Conservation (phyloP, 2,797 vertebrate genomes). For the Pagetopsis macropterus region DNA sequence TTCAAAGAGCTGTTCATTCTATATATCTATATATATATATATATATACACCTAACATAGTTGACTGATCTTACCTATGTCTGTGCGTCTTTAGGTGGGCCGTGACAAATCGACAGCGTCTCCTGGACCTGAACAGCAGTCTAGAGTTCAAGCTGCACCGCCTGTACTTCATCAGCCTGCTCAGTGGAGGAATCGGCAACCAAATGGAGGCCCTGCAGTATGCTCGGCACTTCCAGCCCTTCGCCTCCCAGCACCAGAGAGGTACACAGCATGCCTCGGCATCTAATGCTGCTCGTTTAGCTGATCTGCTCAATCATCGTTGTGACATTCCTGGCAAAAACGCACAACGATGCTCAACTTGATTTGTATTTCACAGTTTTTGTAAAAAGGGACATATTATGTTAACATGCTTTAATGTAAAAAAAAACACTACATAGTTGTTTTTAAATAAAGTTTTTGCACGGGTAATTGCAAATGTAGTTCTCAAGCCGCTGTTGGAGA, state of each 20-base stretch:
- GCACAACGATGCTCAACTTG: neutral
- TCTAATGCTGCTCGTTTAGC: too few species aligned
- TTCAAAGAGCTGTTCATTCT: too few species aligned
- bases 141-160: slow-evolving; percentile 92
- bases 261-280: slow-evolving; percentile 58
- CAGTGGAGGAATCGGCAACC: slow-evolving; percentile 87
- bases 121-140: slow-evolving; percentile 90
- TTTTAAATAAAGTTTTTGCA: too few species aligned
- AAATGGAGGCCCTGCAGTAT: slow-evolving; percentile 91
- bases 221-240: slow-evolving; percentile 93
- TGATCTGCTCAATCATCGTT: neutral
- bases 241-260: slow-evolving; percentile 90
- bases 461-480: too few species aligned
- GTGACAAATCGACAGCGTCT: slow-evolving; percentile 90
- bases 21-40: too few species aligned
- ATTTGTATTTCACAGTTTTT: neutral
- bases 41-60: neutral
- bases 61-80: neutral
- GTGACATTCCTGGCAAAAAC: neutral
- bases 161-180: slow-evolving; percentile 92
- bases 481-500: too few species aligned
- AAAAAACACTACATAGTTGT: too few species aligned
- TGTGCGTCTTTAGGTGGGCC: slow-evolving; percentile 84
- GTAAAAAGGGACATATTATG: neutral
- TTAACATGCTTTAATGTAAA: too few species aligned